Base-by-base conservation (phyloP, 2,888 invertebrate genomes). In the Sphaerophoria taeniata region DNA sequence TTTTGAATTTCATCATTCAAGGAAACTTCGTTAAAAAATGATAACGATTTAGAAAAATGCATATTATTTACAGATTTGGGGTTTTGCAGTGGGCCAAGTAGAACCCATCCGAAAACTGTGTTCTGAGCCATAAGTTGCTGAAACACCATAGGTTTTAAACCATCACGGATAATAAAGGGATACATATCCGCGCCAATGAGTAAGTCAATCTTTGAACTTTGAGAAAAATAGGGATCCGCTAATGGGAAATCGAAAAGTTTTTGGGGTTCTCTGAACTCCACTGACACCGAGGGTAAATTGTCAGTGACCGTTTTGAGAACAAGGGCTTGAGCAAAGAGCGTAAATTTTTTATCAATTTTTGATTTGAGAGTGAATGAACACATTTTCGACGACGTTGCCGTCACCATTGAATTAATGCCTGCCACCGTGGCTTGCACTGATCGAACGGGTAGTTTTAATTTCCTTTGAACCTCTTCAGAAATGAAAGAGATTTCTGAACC, bases 101-200 rank as follows among this genome's bases (percentile, higher is more conserved):
- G 6, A 4, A 78, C 56, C 71, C 78, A 78, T 3, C 72, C 65
- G 11, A 72, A 78, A 5, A 78, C 65, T 6, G 72, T 72, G 24
- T 72, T 55, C 24, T 72, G 65, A 5, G 78, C 78, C 47, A 71
- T 16, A 3, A 78, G 9, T 11, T 63, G 14, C 7, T 39, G 24
- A 3, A 65, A 6, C 7, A 72, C 36, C 11, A 49, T 60, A 4
- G n/a, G 31, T 36, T 56, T 33, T 11, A 70, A 2, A 2, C 69
- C 69, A 9, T 60, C 70, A 9, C n/a, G 12, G 24, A 76, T 16
- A 11, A 76, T 69, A 7, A 5, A n/a, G 7, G 56, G 58, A 36
- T 67, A 56, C 11, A 75, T 11, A 56, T 75, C 67, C 6, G 67
- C 53, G 4, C 70, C 76, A 24, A 76, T 76, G 7, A 76, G 43